Evolutionary conservation across 2,797 vertebrate species (phyloP), one percentile per base, ranked within the genome.

Genomic region (Sebastes dallii): DNA sequence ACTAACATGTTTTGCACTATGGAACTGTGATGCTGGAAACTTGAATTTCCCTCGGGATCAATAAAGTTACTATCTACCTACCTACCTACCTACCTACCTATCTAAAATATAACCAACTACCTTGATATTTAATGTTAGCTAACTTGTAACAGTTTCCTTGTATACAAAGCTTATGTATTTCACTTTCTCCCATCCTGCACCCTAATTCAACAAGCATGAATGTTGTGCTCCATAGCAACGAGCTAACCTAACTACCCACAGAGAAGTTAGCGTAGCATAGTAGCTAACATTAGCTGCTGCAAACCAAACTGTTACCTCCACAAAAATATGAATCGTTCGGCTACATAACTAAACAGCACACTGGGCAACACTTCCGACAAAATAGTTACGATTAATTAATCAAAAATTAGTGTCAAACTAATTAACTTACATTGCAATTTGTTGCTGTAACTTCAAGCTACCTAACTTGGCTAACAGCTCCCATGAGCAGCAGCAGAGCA

Each of bases 201-300:
- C 2, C 11, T 6, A 39, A 12, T 12, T 60, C 24, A 25, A 29
- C 12, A 6, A 16, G 8, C 25, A 76, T 20, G 13, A 9, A 30
- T 20, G 18, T 10, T 46, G 11, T 42, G 27, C 65, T 34, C 29
- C 65, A 54, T 10, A 61, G 2, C 61, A 67, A 6, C 20, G 24
- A 68, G 67, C 61, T 73, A 65, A 11, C 59, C 30, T 55, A 75
- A 50, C 46, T 71, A 3, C 11, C 25, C 34, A 59, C 36, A 46
- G 14, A 75, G 11, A 68, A 59, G 22, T 29, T 25, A 25, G 12
- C 72, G 8, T 72, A 62, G 56, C 72, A 30, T 70, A 62, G 56
- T n/a, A 7, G 68, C 82, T 67, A 85, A 68, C 56, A 39, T 62
- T 64, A 85, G 65, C 59, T 75, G 16, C 10, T 30, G 1, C 8